These are phyloP conservation scores for Lasioglossum vierecki DNA, from an alignment of 2,888 invertebrate species.

Conservation along the genomic window DNA sequence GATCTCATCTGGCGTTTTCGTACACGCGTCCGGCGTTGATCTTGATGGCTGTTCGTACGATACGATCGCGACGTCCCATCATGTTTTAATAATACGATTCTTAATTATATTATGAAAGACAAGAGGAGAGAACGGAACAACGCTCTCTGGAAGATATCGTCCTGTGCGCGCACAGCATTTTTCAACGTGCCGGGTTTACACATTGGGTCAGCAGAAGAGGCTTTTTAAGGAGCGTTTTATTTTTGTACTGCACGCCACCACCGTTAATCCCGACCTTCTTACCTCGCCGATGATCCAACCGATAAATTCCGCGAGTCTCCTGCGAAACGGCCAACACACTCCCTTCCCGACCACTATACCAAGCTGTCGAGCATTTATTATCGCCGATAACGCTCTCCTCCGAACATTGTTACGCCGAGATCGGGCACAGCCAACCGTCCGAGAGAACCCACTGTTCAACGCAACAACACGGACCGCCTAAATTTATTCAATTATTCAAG, in stretches of 20 bases:
- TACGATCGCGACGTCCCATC: conserved; percentile 13
- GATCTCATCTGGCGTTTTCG: not conserved
- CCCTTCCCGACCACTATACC: conserved; percentile 51
- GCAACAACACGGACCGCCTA: not conserved
- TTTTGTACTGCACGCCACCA: conserved; percentile 71
- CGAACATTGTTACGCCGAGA: conserved; percentile 33
- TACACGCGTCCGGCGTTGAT: conserved; percentile 1
- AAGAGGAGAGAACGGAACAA: conserved; percentile 33
- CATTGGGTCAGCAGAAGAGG: conserved; percentile 60
- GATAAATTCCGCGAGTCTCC: conserved; percentile 69
- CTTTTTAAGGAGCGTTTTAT: conserved; percentile 73
- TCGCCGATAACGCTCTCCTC: conserved; percentile 57
- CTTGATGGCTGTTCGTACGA: not conserved
- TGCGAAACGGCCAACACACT: conserved; percentile 51
- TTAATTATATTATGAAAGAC: conserved; percentile 39
- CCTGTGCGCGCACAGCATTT: conserved; percentile 60
- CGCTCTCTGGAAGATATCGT: conserved; percentile 54
- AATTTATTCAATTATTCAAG: conserved; percentile 14
- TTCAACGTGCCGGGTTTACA: conserved; percentile 57
- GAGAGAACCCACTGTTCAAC: conserved; percentile 25
- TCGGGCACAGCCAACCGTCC: conserved; percentile 31
- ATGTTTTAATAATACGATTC: conserved; percentile 29
- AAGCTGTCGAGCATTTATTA: conserved; percentile 68
- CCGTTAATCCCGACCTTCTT: conserved; percentile 73
- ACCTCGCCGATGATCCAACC: conserved; percentile 70